phyloP scores from a whole-genome alignment of 2,888 invertebrate species.

The Nymphalis c-album region DNA sequence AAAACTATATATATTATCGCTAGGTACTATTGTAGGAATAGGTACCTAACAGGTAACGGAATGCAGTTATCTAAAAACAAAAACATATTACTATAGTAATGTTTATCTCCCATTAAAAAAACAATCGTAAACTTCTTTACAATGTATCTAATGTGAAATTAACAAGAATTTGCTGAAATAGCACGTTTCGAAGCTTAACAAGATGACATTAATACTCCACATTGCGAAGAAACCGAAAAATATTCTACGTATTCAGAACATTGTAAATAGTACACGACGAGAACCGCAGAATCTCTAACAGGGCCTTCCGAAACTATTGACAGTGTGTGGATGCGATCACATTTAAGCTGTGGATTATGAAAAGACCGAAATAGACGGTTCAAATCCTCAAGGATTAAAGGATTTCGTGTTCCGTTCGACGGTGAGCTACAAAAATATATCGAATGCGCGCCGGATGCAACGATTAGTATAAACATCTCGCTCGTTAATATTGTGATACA shows the following conservation, averaged over 20 bases:
- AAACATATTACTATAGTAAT: conserved; percentile 5
- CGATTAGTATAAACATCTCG: conserved; percentile 78
- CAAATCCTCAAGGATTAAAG: conserved; percentile 79
- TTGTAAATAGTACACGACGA: conserved; percentile 67
- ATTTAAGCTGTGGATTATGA: conserved; percentile 80
- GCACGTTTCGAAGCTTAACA: conserved; percentile 64
- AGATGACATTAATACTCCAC: conserved; percentile 48
- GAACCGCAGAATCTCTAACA: conserved; percentile 76
- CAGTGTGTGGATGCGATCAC: conserved; percentile 81
- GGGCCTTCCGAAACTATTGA: conserved; percentile 80
- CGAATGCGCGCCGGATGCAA: conserved; percentile 77
- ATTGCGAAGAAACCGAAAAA: conserved; percentile 74
- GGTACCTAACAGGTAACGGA: background rate
- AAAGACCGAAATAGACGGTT: conserved; percentile 81
- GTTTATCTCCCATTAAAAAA: conserved; percentile 17
- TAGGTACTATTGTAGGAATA: too few species aligned
- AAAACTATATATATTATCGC: too few species aligned
- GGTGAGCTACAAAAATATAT: conserved; percentile 79
- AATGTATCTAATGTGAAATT: conserved; percentile 19
- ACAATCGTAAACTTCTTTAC: conserved; percentile 33
- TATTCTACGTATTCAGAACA: conserved; percentile 68
- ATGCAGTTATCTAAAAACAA: conserved; percentile 5
- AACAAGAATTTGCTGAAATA: conserved; percentile 52
- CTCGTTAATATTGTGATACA: conserved; percentile 69
- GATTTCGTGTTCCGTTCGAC: conserved; percentile 78